These are phyloP conservation scores for Mus pahari DNA, from an alignment of 2,113 vertebrate species.

Conservation along the genomic window DNA sequence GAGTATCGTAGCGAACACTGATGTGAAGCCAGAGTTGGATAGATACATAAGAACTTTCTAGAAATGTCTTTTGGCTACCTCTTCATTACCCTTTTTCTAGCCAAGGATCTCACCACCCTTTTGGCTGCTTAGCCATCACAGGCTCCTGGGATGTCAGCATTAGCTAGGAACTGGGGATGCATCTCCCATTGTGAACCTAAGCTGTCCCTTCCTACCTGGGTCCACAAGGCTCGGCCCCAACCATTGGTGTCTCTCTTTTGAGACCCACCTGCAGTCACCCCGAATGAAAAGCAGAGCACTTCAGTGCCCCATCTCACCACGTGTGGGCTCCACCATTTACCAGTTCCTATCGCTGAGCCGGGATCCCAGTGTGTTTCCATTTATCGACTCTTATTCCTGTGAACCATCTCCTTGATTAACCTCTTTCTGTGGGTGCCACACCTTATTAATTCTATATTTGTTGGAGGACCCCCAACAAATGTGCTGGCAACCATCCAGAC, in stretches of 20 bases:
- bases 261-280: background rate
- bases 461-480: background rate
- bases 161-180: background rate
- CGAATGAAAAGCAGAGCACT: too few species aligned
- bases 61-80: background rate
- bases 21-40: too few species aligned
- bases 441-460: background rate
- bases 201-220: background rate
- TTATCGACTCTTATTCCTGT: background rate
- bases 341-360: background rate
- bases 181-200: background rate
- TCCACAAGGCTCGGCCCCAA: background rate
- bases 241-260: background rate
- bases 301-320: rapidly evolving
- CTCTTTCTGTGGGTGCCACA: too few species aligned
- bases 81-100: too few species aligned
- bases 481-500: background rate
- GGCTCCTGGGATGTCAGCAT: background rate
- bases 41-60: background rate
- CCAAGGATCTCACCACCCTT: background rate
- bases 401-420: background rate
- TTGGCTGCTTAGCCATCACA: background rate
- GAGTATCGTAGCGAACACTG: background rate
- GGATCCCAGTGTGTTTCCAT: too few species aligned
- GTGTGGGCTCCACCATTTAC: background rate